Percentiles rank a stretch among this genome's conserved stretches.
Evolutionary conservation across 2,113 vertebrate species (phyloP).

Genomic region (Zosterops lateralis): DNA sequence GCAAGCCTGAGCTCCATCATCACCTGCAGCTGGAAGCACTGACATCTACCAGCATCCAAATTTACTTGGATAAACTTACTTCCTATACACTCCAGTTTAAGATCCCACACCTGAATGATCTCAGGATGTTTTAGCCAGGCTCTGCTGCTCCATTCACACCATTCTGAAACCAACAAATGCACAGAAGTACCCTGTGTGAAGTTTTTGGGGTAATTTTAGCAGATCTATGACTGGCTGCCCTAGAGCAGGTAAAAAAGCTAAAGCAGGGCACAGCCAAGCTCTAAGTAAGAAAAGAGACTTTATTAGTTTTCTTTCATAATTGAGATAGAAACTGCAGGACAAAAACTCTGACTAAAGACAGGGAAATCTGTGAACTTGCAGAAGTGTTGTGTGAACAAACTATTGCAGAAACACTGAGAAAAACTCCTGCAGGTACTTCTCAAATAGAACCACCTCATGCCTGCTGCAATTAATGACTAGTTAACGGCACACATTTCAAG

Average conservation of each 20-base stretch:
- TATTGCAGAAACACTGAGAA: not conserved
- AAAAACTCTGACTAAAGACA: not conserved
- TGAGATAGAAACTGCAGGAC: not conserved
- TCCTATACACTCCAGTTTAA: not conserved
- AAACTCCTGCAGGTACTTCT: not conserved
- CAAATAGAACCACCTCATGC: rapidly evolving
- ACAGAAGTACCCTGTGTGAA: not conserved
- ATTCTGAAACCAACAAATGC: not conserved
- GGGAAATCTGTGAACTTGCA: not conserved
- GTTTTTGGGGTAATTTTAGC: not conserved
- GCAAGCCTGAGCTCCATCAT: not conserved
- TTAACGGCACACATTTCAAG: not conserved
- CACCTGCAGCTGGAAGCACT: not conserved
- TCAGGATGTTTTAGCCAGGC: not conserved
- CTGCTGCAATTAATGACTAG: not conserved
- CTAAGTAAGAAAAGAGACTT: not conserved
- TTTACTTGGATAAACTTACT: not conserved
- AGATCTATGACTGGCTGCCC: not conserved
- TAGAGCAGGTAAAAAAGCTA: not conserved
- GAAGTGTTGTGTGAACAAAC: not conserved
- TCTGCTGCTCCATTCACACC: not conserved
- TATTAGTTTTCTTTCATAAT: not conserved
- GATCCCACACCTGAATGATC: not conserved
- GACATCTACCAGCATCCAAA: not conserved
- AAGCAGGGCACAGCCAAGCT: not conserved